A percentile compares a stretch with the other conserved stretches of the same genome.
Evolutionary conservation across 2,113 vertebrate species (phyloP).

Genomic region (Neogale vison): DNA sequence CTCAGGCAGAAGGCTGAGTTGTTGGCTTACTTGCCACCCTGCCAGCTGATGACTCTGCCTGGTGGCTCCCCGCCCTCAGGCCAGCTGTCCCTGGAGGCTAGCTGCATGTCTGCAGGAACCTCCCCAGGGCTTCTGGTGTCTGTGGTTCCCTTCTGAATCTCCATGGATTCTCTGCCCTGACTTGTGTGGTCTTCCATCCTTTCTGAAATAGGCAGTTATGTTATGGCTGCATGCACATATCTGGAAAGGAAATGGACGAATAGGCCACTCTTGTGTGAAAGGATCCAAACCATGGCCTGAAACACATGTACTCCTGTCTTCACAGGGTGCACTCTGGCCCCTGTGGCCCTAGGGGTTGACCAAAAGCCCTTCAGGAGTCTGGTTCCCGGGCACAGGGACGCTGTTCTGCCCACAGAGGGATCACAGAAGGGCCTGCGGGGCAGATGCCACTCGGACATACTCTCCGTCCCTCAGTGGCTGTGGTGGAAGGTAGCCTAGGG

Average conservation of each 20-base stretch:
- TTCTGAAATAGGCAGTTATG: background rate
- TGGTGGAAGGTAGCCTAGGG: background rate
- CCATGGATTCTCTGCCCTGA: background rate
- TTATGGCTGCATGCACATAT: accelerated
- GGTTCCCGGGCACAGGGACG: background rate
- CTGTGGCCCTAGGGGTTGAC: background rate
- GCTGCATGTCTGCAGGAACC: background rate
- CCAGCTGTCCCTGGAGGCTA: background rate
- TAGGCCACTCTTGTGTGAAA: background rate
- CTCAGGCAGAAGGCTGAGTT: background rate
- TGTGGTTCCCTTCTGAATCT: background rate
- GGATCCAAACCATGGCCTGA: background rate
- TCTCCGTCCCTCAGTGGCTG: background rate
- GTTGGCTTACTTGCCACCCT: conserved; percentile 36
- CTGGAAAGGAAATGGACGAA: background rate
- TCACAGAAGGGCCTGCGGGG: background rate
- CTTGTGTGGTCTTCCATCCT: background rate
- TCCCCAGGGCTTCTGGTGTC: background rate
- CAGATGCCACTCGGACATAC: background rate
- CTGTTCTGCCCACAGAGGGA: background rate
- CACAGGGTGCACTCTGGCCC: background rate
- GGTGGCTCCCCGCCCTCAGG: conserved; percentile 49
- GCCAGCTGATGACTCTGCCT: conserved; percentile 38
- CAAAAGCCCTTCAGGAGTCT: background rate
- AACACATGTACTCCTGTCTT: background rate